Base-by-base conservation (phyloP, 2,888 invertebrate species). In the Phaedon cochleariae region DNA sequence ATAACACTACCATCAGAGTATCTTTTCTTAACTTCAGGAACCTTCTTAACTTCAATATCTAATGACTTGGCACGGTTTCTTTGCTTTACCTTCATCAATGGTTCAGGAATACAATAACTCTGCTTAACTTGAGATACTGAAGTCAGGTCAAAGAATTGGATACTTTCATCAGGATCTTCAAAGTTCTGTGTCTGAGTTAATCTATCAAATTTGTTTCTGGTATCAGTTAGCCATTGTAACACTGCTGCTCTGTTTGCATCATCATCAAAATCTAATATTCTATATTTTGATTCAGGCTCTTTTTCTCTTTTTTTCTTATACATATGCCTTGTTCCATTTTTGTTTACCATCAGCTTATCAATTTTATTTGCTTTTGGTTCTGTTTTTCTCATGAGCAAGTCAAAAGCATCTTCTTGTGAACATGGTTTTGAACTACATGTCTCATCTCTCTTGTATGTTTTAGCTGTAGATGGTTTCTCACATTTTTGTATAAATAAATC, bases 221-320 rank as follows among this genome's bases (percentile, higher is more conserved):
- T 75, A 59, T 79, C 75, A 41, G 74, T 71, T 34, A 80, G 64
- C 80, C 80, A 80, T 29, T 72, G 45, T 6, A 76, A 37, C 20
- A 76, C 73, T 7, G 63, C 64, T 7, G 58, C 37, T 60, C 68
- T 74, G 48, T 69, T 74, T 7, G 60, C 37, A 48, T 68, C 34
- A 55, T 76, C 70, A 15, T 73, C 58, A 64, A 77, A 76, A 18
- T 73, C 61, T 9, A 71, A 41, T 15, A 73, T 58, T 53, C 67
- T 70, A 59, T 71, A 62, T 20, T 22, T 37, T 15, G 49, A 34
- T 46, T 61, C 48, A 17, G 62, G 20, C 7, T 63, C 53, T 17
- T 61, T 52, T 53, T 67, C 64, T 37, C 58, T 68, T 22, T 67
- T 72, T 58, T 68, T 71, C 9, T 57, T 26, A 49, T 73, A 72